Conservation (phyloP, 1,140 invertebrate species). For the Armadillidium nasatum region DNA sequence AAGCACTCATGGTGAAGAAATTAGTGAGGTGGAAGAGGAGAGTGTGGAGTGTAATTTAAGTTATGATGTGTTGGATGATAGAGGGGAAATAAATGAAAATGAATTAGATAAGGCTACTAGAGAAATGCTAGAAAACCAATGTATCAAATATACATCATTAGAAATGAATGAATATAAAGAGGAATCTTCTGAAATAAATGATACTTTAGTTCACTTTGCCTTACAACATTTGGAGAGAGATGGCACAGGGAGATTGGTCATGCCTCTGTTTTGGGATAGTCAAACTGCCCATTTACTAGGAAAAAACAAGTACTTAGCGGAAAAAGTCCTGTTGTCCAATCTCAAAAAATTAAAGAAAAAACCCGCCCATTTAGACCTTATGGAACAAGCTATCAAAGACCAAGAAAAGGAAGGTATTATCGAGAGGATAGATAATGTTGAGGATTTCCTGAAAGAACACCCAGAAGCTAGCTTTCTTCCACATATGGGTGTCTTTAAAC, state of each 20-base stretch:
- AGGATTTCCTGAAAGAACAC: not conserved
- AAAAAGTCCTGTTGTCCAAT: not conserved
- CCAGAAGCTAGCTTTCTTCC: conserved; percentile 20
- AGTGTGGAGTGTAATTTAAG: not conserved
- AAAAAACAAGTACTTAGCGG: not conserved
- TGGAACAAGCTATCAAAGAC: too few species aligned
- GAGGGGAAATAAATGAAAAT: not conserved
- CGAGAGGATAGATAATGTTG: conserved; percentile 14
- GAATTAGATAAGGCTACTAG: not conserved
- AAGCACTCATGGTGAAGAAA: too few species aligned
- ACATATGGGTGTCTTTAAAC: conserved; percentile 21
- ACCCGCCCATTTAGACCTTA: not conserved
- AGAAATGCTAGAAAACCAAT: not conserved
- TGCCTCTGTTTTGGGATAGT: not conserved
- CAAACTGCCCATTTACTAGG: not conserved
- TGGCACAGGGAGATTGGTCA: not conserved
- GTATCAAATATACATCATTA: too few species aligned
- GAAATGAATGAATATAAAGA: not conserved
- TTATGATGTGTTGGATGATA: not conserved
- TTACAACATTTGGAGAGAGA: not conserved
- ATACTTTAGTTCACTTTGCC: not conserved
- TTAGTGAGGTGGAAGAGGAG: too few species aligned
- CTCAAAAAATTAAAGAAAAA: not conserved
- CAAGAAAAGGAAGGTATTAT: conserved; percentile 23
- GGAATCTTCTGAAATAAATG: not conserved